Base-by-base conservation (phyloP, 1,140 invertebrate species). In the Trachymyrmex septentrionalis region DNA sequence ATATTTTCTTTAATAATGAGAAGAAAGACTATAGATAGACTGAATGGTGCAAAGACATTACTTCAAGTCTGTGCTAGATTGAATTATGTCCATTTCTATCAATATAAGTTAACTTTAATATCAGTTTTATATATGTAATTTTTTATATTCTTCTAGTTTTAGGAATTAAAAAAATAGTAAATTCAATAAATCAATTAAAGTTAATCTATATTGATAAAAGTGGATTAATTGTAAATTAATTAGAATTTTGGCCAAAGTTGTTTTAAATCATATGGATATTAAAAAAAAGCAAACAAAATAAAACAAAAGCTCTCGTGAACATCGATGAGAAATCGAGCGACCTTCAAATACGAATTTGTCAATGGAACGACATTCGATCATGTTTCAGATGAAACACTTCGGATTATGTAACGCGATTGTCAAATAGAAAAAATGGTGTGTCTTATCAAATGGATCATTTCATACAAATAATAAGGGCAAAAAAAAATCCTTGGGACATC, bases 361-460 rank as follows among this genome's bases (percentile, higher is more conserved):
- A 30, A 61, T 34, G 24, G 24, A 72, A 50, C n/a, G 48, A 50
- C 2, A 21, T 67, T 27, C 7, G 24, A 87, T 55, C 55, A 61
- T 75, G 53, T 53, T 76, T 71, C 12, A 12, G 57, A 24, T 50
- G 44, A 30, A 78, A 59, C 53, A 85, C 53, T 78, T 61, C 9
- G 72, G 53, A 30, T 89, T 88, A 89, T 75, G 53, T 89, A 88
- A 85, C 12, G 27, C n/a, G 27, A 67, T 1, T 73, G 12, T 67
- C 57, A 7, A 3, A 10, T 64, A 9, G 21, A 61, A 12, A 12
- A 66, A 21, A 57, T 10, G 19, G 55, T 63, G 24, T 16, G 27
- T 30, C 38, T 53, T n/a, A 30, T 55, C 16, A 38, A 67, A 53
- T n/a, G 27, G 57, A 1, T 0, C 1, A 14, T 38, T 3, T 14